Percentiles rank a stretch among this genome's conserved stretches.
Conservation (phyloP, 2,797 vertebrate species). For the Phalanger gymnotis region DNA sequence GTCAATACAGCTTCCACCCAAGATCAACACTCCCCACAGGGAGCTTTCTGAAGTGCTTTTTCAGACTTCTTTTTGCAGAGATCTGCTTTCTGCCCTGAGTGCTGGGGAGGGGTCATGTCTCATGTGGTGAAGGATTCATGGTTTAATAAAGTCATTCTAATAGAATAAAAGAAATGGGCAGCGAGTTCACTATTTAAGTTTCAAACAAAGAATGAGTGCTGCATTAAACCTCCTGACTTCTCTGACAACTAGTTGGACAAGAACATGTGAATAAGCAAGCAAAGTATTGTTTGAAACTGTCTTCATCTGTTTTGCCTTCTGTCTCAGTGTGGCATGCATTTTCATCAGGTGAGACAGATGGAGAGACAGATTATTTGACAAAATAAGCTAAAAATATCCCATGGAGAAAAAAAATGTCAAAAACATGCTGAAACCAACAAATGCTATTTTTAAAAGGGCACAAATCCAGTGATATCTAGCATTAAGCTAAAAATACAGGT, state of each 20-base stretch:
- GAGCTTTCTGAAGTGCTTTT: not conserved
- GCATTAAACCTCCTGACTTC: conserved; percentile 21
- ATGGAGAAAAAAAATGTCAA: conserved; percentile 35
- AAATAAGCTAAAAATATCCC: conserved; percentile 62
- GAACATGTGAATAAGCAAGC: conserved; percentile 49
- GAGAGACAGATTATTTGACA: conserved; percentile 49
- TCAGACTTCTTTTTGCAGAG: not conserved
- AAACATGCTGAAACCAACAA: conserved; percentile 69
- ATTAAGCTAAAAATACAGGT: conserved; percentile 30
- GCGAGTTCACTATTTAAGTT: conserved; percentile 41
- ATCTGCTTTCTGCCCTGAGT: not conserved
- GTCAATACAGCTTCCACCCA: not conserved
- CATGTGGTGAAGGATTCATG: not conserved
- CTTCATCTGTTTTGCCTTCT: conserved; percentile 60
- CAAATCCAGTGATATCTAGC: conserved; percentile 20
- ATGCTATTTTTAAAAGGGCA: conserved; percentile 58
- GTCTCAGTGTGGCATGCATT: conserved; percentile 50
- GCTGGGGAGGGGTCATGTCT: not conserved
- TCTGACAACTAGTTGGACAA: not conserved
- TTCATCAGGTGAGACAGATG: conserved; percentile 61
- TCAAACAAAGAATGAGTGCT: conserved; percentile 26
- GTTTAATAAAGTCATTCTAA: conserved; percentile 34
- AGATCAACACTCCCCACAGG: not conserved
- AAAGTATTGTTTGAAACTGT: conserved; percentile 24
- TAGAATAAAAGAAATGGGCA: not conserved